Evolutionary conservation across 2,797 vertebrate genomes (phyloP).

Genomic region (Rhincodon typus): DNA sequence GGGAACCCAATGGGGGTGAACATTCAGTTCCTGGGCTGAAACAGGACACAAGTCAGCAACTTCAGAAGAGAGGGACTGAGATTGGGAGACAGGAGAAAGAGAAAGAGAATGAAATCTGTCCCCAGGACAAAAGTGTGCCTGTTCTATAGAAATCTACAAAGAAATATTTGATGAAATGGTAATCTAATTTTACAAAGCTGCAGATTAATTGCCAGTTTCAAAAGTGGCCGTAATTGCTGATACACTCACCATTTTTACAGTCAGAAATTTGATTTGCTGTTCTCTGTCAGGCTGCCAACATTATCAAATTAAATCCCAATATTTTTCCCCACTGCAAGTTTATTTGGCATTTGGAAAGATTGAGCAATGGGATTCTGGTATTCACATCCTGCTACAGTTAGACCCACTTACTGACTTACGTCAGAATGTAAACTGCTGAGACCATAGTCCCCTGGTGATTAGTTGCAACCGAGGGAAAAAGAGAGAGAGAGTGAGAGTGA

Average conservation of each 20-base stretch:
- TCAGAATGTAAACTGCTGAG: background rate
- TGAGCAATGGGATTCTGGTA: background rate
- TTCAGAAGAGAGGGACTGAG: background rate
- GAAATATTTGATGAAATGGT: background rate
- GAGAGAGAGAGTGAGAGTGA: background rate
- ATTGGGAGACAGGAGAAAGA: background rate
- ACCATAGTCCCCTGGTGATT: background rate
- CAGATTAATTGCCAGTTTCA: background rate
- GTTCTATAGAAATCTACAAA: background rate
- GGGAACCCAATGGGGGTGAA: background rate
- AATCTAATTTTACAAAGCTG: background rate
- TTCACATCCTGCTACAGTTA: background rate
- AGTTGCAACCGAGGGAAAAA: background rate
- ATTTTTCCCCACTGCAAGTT: background rate
- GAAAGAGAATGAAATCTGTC: background rate
- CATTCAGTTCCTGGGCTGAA: background rate
- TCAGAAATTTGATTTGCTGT: background rate
- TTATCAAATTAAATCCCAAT: conserved; percentile 19
- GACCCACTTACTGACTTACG: background rate
- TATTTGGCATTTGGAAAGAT: background rate
- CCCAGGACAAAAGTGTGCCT: too few species aligned
- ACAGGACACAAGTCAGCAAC: background rate
- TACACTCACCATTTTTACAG: background rate
- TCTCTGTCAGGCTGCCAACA: conserved; percentile 8
- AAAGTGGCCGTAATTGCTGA: background rate